Percentiles rank a stretch among this genome's conserved stretches.
Evolutionary conservation across 1,140 invertebrate genomes (phyloP).

Genomic region (Latrodectus geometricus): DNA sequence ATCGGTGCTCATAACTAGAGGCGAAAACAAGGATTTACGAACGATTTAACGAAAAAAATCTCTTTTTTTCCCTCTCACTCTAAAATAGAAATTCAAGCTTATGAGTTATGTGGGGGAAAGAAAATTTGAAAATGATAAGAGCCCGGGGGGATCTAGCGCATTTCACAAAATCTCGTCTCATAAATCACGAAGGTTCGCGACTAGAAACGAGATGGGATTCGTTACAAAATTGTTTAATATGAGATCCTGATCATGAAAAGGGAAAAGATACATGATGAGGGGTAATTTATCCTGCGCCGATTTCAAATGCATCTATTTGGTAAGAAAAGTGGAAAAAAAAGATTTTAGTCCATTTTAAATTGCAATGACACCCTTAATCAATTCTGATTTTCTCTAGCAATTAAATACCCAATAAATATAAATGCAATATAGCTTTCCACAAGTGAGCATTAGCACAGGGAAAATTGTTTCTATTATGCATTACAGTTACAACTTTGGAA

Average conservation of each 20-base stretch:
- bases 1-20: background rate
- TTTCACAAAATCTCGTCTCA: conserved; percentile 20
- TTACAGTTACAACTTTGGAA: no score
- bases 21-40: background rate
- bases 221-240: conserved; percentile 42
- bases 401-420: background rate
- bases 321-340: background rate
- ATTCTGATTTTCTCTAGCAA: background rate
- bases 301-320: background rate
- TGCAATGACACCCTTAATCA: background rate
- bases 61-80: background rate
- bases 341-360: background rate
- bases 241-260: conserved; percentile 43
- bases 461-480: no score
- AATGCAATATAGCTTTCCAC: no score
- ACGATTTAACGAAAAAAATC: background rate
- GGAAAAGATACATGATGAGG: conserved; percentile 3
- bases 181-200: conserved; percentile 42
- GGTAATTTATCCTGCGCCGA: background rate
- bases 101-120: background rate
- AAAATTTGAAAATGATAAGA: conserved; percentile 36
- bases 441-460: no score
- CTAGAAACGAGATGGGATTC: conserved; percentile 38
- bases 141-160: background rate
- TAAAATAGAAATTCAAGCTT: conserved; percentile 8